Evolutionary conservation across 2,888 invertebrate species (phyloP), one percentile per base, ranked within the genome.

Genomic region (Melitaea athalia): DNA sequence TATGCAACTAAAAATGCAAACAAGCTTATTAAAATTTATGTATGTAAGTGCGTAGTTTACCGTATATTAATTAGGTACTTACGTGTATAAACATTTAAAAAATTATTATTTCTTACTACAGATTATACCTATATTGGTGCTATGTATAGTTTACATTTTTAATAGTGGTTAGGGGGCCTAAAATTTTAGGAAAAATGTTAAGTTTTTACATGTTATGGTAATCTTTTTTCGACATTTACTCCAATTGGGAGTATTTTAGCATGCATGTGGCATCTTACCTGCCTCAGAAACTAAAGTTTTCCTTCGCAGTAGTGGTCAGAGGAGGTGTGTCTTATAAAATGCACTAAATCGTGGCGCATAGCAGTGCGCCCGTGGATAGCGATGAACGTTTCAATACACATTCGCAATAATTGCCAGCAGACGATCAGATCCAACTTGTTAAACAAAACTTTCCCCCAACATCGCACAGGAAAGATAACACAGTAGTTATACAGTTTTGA

Each of bases 291-390:
- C 92, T 92, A 92, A 90, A 92, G 85, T 83, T 77, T 89, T 86
- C 92, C 92, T 94, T 96, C 96, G 94, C 95, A 95, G 86, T 95
- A 96, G 85, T 96, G 96, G 78, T 96, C 95, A 77, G 96, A 96
- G 76, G 95, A 95, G 74, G 96, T 96, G 91, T 96, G 95, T 83
- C 96, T 93, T 89, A 96, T 96, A 82, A 95, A 95, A 81, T 95
- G 94, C 85, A 94, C 92, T 87, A 95, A 91, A 88, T 95, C 94
- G 94, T 95, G 94, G 94, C 95, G 95, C 96, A 96, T 96, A 94
- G 95, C 95, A 94, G 95, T 94, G 91, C 95, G 94, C 89, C 92
- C 92, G 91, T 92, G 92, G 79, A 92, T 92, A 81, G 92, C 92
- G 86, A 87, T 92, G 70, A 92, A 92, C 88, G 92, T 89, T 90